phyloP scores from a whole-genome alignment of 2,797 vertebrate genomes.

The Pseudochirops corinnae region DNA sequence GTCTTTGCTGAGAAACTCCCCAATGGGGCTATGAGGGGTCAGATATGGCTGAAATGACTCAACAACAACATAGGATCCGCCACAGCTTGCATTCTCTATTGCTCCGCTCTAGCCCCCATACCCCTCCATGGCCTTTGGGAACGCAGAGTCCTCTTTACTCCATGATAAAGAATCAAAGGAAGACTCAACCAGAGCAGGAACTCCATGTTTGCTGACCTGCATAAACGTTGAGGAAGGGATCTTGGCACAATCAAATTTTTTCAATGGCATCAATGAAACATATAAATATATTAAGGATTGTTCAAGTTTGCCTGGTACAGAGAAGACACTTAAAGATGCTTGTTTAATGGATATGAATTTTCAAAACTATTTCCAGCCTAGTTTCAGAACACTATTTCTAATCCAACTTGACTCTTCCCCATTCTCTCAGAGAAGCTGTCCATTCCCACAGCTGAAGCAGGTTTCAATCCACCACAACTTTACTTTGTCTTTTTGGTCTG shows the following conservation, averaged over 20 bases:
- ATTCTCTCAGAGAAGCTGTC: background rate
- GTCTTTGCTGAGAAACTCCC: background rate
- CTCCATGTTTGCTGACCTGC: background rate
- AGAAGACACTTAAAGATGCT: accelerated
- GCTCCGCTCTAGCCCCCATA: background rate
- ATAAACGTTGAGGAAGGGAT: background rate
- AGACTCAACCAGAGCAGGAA: background rate
- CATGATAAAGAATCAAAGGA: background rate
- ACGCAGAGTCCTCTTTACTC: background rate
- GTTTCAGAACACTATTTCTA: background rate
- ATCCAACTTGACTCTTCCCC: background rate
- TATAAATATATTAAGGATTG: too few relatives aligned
- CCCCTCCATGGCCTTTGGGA: background rate
- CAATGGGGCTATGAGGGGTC: background rate
- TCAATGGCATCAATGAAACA: background rate
- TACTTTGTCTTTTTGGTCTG: background rate
- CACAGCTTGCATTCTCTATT: background rate
- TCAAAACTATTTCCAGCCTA: too few relatives aligned
- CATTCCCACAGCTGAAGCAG: background rate
- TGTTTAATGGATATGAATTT: background rate
- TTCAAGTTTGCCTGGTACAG: background rate
- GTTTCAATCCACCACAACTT: background rate
- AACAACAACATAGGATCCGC: background rate
- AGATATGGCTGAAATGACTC: background rate
- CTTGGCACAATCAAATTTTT: background rate